Conservation (phyloP, 2,888 invertebrate species). For the Yponomeuta plumbellus region DNA sequence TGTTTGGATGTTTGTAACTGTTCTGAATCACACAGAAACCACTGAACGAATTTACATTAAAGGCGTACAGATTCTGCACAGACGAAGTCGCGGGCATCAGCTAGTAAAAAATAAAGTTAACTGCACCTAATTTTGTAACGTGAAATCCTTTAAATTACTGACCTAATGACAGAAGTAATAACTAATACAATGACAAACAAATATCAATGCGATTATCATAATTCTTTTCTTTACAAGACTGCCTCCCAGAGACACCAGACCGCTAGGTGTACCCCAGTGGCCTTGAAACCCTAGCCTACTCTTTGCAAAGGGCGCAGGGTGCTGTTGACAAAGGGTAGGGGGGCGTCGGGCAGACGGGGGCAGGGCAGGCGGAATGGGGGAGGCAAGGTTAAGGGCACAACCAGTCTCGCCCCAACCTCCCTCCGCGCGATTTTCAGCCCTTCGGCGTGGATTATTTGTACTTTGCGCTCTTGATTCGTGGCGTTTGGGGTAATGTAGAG, state of each 20-base stretch:
- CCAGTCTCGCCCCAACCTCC: neutral
- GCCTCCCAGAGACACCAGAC: conserved; percentile 6
- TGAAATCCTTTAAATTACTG: too few species aligned
- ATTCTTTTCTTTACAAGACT: neutral
- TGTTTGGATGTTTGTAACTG: too few species aligned
- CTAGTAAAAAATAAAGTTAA: too few species aligned
- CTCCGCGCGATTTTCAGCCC: neutral
- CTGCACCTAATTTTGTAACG: too few species aligned
- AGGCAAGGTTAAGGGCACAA: conserved; percentile 12
- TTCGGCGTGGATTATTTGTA: neutral
- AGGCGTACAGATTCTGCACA: too few species aligned
- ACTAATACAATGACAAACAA: neutral
- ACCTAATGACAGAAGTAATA: neutral
- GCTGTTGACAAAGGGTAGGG: conserved; percentile 1
- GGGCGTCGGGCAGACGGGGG: neutral
- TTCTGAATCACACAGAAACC: too few species aligned
- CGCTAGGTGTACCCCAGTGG: neutral
- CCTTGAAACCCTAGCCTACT: conserved; percentile 4
- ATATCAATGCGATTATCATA: too few species aligned
- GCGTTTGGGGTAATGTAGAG: neutral
- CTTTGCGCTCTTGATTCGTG: neutral
- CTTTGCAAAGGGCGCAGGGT: conserved; percentile 10
- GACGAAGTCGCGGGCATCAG: too few species aligned
- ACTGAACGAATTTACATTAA: too few species aligned
- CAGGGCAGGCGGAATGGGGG: neutral